Conservation (phyloP, 2,797 vertebrate genomes). For the Helicolenus hilgendorfi region DNA sequence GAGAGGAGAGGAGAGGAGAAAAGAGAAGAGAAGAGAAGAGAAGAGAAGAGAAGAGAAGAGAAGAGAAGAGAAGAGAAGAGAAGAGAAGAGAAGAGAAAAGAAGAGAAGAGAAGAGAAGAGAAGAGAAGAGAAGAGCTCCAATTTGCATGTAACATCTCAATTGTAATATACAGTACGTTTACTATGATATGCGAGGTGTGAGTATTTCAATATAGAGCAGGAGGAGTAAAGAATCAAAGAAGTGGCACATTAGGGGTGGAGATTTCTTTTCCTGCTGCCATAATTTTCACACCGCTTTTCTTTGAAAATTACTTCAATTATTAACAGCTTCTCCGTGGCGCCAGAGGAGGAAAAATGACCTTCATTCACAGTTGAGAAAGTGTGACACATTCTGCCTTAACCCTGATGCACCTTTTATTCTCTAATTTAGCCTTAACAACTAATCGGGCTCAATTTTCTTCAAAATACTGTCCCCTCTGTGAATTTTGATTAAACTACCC, state of each 20-base stretch:
- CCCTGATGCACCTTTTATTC: constrained; percentile 29
- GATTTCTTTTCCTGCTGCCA: background rate
- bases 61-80: background rate
- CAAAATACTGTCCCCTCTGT: background rate
- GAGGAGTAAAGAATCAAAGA: constrained; percentile 6
- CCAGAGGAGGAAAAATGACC: background rate
- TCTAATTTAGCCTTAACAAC: constrained; percentile 26
- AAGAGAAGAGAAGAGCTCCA: background rate
- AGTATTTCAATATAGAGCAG: constrained; percentile 21
- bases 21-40: background rate
- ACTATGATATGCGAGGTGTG: background rate
- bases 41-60: background rate
- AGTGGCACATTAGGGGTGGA: background rate
- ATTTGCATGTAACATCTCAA: background rate
- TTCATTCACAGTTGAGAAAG: constrained; percentile 49
- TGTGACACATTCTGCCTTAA: constrained; percentile 34
- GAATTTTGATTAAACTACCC: background rate
- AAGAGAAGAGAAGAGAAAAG: too few species aligned
- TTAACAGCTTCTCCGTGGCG: constrained; percentile 34
- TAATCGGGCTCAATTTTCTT: constrained; percentile 34
- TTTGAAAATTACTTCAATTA: constrained; percentile 65
- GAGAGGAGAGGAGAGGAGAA: background rate
- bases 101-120: background rate
- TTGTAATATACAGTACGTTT: background rate
- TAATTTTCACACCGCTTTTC: constrained; percentile 37